Percentiles rank a stretch among this genome's conserved stretches.
Conservation (phyloP, 2,797 vertebrate genomes). For the Nasua narica region DNA sequence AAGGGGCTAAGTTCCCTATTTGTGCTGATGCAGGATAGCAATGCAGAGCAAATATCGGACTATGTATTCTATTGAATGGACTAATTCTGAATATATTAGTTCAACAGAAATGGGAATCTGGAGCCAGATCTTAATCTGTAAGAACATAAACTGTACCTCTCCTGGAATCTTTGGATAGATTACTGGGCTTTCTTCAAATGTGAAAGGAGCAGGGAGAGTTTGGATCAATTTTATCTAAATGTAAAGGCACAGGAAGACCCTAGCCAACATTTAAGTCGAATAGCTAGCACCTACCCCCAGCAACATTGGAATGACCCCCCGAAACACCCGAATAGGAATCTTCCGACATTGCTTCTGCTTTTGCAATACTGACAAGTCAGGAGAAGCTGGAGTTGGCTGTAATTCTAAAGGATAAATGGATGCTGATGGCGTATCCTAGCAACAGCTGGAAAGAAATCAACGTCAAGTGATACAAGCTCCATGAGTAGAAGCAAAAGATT, state of each 20-base stretch:
- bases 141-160: neutral
- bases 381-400: slow-evolving; percentile 34
- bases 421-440: slow-evolving; percentile 63
- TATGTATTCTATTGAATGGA: neutral
- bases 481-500: slow-evolving; percentile 1
- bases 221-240: neutral
- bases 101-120: neutral
- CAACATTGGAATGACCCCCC: neutral
- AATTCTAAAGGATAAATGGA: slow-evolving; percentile 57
- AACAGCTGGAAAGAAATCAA: slow-evolving; percentile 59
- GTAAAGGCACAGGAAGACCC: neutral
- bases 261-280: neutral
- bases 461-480: neutral
- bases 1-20: neutral
- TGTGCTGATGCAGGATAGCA: neutral
- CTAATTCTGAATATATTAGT: neutral
- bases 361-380: slow-evolving; percentile 3
- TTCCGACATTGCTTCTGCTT: slow-evolving; percentile 23
- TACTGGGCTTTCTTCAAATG: neutral
- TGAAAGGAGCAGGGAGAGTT: neutral
- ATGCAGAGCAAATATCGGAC: neutral
- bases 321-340: neutral
- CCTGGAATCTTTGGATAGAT: neutral
- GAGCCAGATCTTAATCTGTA: neutral
- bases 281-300: neutral